A percentile compares a stretch with the other conserved stretches of the same genome.
Evolutionary conservation across 2,797 vertebrate species (phyloP).

Genomic region (Falco concolor): DNA sequence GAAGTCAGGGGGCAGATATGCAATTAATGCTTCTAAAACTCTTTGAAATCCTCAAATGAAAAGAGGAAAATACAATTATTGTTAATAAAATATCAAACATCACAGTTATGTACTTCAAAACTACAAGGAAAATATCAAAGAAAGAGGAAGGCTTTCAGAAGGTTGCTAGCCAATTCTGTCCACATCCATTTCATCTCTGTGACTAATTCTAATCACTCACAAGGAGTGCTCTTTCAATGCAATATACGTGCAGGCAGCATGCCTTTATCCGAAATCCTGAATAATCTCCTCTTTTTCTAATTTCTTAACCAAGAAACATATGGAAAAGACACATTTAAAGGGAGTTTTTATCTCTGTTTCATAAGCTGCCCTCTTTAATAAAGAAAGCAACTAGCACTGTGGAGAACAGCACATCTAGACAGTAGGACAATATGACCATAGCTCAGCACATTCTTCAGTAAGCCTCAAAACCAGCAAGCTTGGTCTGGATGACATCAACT

Average conservation of each 20-base stretch:
- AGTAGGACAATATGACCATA: neutral
- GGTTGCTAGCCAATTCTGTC: neutral
- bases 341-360: neutral
- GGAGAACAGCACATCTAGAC: neutral
- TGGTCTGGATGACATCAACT: neutral
- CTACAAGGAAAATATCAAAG: constrained; percentile 21
- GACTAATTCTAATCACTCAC: neutral
- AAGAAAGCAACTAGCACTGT: neutral
- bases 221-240: neutral
- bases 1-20: neutral
- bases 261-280: neutral
- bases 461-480: neutral
- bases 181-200: neutral
- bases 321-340: neutral
- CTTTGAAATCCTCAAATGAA: constrained; percentile 13
- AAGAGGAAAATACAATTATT: neutral
- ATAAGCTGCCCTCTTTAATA: neutral
- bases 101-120: constrained; percentile 1
- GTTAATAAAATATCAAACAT: constrained; percentile 37
- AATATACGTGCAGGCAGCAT: neutral
- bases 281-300: neutral
- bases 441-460: neutral
- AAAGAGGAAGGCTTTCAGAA: neutral
- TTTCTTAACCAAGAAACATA: neutral
- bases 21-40: constrained; percentile 18